These are phyloP conservation scores for Crenuchus spilurus DNA, from an alignment of 2,797 vertebrate genomes.

Conservation along the genomic window DNA sequence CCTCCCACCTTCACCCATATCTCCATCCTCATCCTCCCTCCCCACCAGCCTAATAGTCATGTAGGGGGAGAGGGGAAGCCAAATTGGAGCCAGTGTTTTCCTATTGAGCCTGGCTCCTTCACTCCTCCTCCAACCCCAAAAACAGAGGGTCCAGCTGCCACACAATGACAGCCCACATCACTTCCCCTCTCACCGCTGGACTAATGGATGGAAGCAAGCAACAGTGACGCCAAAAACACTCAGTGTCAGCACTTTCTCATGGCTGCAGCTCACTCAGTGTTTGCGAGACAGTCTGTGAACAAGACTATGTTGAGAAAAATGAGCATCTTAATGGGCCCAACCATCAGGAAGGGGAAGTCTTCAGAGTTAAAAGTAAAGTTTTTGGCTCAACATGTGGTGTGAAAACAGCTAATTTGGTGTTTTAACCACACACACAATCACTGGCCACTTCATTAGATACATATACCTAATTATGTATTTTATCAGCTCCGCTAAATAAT, in stretches of 20 bases:
- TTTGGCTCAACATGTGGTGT: too few relatives aligned
- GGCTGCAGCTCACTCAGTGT: slow-evolving; percentile 61
- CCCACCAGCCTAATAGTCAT: slow-evolving; percentile 30
- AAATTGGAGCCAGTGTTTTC: slow-evolving; percentile 44
- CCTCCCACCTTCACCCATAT: slow-evolving; percentile 51
- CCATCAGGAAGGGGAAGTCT: slow-evolving; percentile 40
- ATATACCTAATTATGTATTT: too few relatives aligned
- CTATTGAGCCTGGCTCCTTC: slow-evolving; percentile 61
- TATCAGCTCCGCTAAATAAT: too few relatives aligned
- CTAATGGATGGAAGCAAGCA: slow-evolving; percentile 72
- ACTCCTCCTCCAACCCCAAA: slow-evolving; percentile 76
- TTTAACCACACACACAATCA: too few relatives aligned
- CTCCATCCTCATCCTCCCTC: slow-evolving; percentile 48
- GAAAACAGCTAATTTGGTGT: too few relatives aligned
- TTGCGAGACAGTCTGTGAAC: slow-evolving; percentile 41
- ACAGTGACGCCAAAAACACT: slow-evolving; percentile 74
- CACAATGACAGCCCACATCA: slow-evolving; percentile 76
- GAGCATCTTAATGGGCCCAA: slow-evolving; percentile 17
- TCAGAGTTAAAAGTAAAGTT: too few relatives aligned
- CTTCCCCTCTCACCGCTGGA: slow-evolving; percentile 69
- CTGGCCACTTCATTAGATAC: too few relatives aligned
- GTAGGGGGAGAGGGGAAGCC: slow-evolving; percentile 62
- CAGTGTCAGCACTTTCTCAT: slow-evolving; percentile 74
- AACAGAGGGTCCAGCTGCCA: slow-evolving; percentile 48
- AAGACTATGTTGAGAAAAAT: neutral